phyloP scores from a whole-genome alignment of 2,797 vertebrate genomes.

The Meriones psammophilus region DNA sequence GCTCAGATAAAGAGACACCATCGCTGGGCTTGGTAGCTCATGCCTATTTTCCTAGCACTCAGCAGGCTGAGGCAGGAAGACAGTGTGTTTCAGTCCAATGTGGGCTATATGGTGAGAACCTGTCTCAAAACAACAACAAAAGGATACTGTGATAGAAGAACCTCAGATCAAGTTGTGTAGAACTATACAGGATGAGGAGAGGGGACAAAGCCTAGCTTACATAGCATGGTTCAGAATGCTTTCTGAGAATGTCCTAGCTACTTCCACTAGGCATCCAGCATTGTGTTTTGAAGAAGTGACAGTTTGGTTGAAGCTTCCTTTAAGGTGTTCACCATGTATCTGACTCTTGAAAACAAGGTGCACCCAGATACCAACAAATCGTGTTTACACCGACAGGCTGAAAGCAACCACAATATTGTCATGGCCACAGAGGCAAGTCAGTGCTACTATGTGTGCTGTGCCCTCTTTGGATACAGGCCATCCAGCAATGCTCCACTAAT shows the following conservation, averaged over 20 bases:
- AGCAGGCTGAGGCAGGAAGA: too few relatives aligned
- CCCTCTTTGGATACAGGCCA: background rate
- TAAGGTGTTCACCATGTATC: background rate
- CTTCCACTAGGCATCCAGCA: rapidly evolving
- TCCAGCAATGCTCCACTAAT: background rate
- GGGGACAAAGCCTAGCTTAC: too few relatives aligned
- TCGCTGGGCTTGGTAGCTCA: rapidly evolving
- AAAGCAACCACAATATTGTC: too few relatives aligned
- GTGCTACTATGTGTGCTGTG: too few relatives aligned
- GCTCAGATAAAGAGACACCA: rapidly evolving
- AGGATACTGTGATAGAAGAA: background rate
- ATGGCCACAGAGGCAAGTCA: rapidly evolving
- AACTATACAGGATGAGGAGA: background rate
- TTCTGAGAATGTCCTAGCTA: rapidly evolving
- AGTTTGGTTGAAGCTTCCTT: background rate
- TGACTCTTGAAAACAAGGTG: background rate
- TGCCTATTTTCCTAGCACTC: background rate
- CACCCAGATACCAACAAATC: too few relatives aligned
- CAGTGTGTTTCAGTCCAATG: background rate
- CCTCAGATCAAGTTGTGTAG: background rate
- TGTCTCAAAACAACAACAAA: background rate
- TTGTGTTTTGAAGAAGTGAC: background rate
- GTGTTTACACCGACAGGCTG: background rate
- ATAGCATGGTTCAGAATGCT: background rate
- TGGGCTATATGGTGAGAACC: background rate